Conservation (phyloP, 2,113 vertebrate genomes). For the Silurus glanis region DNA sequence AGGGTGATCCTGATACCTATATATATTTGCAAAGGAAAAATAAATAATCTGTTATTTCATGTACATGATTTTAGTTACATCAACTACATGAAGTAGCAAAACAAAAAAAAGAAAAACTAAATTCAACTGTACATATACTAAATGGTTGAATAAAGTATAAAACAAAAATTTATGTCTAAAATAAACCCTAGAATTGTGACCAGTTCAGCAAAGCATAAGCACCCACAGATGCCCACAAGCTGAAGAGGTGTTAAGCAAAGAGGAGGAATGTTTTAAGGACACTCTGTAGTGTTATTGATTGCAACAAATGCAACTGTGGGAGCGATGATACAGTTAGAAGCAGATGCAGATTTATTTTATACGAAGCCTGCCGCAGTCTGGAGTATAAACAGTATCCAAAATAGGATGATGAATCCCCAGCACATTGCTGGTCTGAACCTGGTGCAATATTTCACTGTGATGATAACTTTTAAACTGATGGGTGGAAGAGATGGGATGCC, state of each 20-base stretch:
- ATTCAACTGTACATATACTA: constrained; percentile 63
- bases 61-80: background rate
- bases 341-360: constrained; percentile 42
- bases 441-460: constrained; percentile 44
- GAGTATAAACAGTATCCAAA: background rate
- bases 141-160: constrained; percentile 14
- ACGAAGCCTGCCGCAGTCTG: constrained; percentile 31
- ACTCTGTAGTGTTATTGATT: constrained; percentile 67
- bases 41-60: background rate
- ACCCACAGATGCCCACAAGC: constrained; percentile 70
- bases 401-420: background rate
- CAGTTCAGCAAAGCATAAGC: constrained; percentile 60
- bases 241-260: constrained; percentile 64
- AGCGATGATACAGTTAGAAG: constrained; percentile 51
- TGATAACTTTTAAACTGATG: constrained; percentile 18
- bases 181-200: constrained; percentile 53
- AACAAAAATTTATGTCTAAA: constrained; percentile 2
- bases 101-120: constrained; percentile 52
- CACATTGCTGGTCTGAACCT: constrained; percentile 20
- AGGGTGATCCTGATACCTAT: background rate
- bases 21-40: background rate
- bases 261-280: constrained; percentile 53
- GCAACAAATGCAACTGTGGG: constrained; percentile 65
- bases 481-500: background rate
- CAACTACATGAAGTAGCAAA: constrained; percentile 13